A percentile compares a stretch with the other conserved stretches of the same genome.
Evolutionary conservation across 2,888 invertebrate species (phyloP).

Genomic region (Balanococcus diminutus): DNA sequence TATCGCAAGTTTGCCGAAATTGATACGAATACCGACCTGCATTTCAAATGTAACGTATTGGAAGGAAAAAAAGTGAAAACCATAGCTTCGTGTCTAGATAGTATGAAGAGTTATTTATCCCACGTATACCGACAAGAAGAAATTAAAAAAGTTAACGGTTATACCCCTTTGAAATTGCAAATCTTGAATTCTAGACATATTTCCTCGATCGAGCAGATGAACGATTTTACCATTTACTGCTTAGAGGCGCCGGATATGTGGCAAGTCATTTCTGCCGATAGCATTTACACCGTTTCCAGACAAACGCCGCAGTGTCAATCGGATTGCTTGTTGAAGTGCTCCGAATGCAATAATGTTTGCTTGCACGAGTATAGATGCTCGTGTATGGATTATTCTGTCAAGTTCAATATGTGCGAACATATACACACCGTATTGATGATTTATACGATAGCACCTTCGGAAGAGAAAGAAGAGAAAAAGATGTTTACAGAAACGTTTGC

Average conservation of each 20-base stretch:
- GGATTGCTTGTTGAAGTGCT: neutral
- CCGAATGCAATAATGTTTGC: neutral
- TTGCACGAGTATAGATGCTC: slow-evolving; percentile 29
- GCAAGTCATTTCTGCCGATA: neutral
- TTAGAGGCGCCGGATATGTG: neutral
- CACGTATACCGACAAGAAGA: neutral
- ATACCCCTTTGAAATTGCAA: neutral
- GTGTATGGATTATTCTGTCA: neutral
- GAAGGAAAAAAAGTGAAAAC: neutral
- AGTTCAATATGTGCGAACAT: neutral
- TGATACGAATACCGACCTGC: neutral
- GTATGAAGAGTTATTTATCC: neutral
- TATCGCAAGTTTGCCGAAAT: neutral
- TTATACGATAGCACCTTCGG: neutral
- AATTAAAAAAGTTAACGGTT: neutral
- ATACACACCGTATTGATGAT: neutral
- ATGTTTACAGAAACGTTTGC: neutral
- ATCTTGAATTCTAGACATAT: neutral
- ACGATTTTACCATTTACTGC: neutral
- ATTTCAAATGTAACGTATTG: neutral
- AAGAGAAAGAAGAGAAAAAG: too few species aligned
- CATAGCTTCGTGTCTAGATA: neutral
- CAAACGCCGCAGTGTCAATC: neutral
- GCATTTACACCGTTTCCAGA: neutral
- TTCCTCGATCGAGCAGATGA: neutral